Percentiles rank a stretch among this genome's conserved stretches.
Evolutionary conservation across 2,888 invertebrate genomes (phyloP).

Genomic region (Alviniconcha strummeri): DNA sequence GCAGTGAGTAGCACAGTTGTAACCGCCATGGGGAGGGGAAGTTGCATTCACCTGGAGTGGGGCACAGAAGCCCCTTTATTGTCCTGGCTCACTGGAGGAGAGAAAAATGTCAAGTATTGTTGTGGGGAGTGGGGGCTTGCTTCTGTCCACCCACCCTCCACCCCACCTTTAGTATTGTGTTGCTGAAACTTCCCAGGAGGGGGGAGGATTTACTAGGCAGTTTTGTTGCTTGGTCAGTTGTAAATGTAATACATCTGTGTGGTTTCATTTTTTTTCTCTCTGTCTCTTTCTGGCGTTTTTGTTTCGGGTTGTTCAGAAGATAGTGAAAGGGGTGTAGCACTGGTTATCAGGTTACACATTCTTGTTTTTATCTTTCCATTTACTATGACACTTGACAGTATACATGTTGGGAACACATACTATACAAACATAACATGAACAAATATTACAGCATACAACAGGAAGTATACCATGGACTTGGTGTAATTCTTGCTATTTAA

Average conservation of each 20-base stretch:
- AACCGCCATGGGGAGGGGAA: neutral
- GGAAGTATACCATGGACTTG: no score
- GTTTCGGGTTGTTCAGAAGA: no score
- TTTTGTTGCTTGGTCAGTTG: neutral
- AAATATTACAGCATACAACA: no score
- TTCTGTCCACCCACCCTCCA: neutral
- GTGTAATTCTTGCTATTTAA: no score
- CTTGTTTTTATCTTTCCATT: no score
- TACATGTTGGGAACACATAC: no score
- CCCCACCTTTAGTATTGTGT: neutral
- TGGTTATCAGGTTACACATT: no score
- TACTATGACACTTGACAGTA: no score
- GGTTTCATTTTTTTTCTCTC: no score
- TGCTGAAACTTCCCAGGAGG: neutral
- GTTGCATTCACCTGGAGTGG: neutral
- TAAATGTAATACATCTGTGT: neutral
- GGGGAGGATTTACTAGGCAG: neutral
- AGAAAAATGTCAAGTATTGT: conserved; percentile 11
- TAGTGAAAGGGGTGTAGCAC: no score
- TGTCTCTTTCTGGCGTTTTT: no score
- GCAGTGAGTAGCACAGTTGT: neutral
- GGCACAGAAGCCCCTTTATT: conserved; percentile 2
- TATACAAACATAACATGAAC: no score
- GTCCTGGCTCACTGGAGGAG: conserved; percentile 22
- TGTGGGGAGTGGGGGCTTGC: neutral